A percentile compares a stretch with the other conserved stretches of the same genome.
Evolutionary conservation across 2,113 vertebrate species (phyloP).

Genomic region (Steatornis caripensis): DNA sequence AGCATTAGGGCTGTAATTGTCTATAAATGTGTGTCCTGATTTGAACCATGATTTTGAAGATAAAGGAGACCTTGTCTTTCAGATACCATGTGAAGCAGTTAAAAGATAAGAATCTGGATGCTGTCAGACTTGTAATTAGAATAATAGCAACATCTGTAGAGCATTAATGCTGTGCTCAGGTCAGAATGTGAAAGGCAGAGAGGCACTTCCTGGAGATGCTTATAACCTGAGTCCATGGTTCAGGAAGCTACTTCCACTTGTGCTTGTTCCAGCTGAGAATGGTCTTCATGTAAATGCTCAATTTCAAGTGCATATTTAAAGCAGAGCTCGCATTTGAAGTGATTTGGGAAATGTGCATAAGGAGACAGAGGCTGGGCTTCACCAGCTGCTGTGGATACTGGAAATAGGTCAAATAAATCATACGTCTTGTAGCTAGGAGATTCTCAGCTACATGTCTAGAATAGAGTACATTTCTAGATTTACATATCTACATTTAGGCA

Average conservation of each 20-base stretch:
- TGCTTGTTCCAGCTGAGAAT: background rate
- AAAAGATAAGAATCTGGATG: background rate
- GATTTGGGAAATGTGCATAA: background rate
- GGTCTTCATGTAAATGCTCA: background rate
- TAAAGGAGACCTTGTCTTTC: background rate
- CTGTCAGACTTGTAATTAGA: background rate
- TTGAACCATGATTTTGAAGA: background rate
- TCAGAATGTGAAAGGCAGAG: background rate
- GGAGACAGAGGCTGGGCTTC: background rate
- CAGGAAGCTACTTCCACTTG: background rate
- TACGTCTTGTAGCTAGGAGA: background rate
- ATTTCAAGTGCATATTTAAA: background rate
- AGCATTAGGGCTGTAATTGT: background rate
- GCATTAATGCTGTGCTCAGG: background rate
- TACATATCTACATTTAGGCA: background rate
- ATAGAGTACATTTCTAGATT: background rate
- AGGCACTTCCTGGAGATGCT: background rate
- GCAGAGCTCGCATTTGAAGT: background rate
- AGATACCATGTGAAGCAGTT: background rate
- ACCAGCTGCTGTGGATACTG: background rate
- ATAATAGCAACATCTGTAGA: background rate
- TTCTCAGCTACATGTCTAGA: background rate
- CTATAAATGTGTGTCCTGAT: background rate
- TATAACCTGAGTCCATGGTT: background rate
- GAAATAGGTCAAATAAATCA: background rate